These are phyloP conservation scores for Tangara arthus DNA, from an alignment of 2,797 vertebrate genomes.

Conservation along the genomic window DNA sequence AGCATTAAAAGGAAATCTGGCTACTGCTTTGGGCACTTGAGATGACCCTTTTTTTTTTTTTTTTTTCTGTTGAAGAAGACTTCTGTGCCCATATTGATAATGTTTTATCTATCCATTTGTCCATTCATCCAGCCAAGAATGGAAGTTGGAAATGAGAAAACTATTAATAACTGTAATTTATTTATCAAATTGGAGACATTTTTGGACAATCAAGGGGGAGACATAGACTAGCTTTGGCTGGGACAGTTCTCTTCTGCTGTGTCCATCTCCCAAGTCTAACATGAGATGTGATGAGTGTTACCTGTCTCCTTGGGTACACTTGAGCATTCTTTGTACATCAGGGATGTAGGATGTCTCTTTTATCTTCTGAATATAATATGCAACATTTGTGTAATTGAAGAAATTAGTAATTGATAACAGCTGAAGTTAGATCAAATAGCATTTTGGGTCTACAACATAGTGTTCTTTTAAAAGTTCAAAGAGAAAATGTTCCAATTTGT, in stretches of 20 bases:
- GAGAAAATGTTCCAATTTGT: constrained; percentile 63
- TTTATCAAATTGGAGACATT: not conserved
- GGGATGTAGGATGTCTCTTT: not conserved
- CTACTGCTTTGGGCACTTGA: not conserved
- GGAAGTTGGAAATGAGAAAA: not conserved
- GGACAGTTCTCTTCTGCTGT: not conserved
- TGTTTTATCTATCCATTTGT: not conserved
- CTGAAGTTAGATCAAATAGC: constrained; percentile 57
- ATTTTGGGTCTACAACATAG: constrained; percentile 28
- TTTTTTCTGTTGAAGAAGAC: not conserved
- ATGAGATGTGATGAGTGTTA: not conserved
- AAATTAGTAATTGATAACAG: constrained; percentile 54
- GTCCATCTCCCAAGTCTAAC: not conserved
- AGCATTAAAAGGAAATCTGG: not conserved
- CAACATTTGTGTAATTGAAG: constrained; percentile 23
- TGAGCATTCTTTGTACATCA: not conserved
- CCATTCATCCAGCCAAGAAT: not conserved
- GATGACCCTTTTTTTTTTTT: not conserved
- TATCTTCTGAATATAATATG: not conserved
- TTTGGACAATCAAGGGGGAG: not conserved
- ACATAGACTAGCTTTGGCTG: not conserved
- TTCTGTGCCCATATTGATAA: not conserved
- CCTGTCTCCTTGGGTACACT: not conserved
- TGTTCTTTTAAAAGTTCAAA: constrained; percentile 64
- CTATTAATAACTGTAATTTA: not conserved